Evolutionary conservation across 2,113 vertebrate genomes (phyloP), one percentile per base, ranked within the genome.

Genomic region (Heliornis fulica): DNA sequence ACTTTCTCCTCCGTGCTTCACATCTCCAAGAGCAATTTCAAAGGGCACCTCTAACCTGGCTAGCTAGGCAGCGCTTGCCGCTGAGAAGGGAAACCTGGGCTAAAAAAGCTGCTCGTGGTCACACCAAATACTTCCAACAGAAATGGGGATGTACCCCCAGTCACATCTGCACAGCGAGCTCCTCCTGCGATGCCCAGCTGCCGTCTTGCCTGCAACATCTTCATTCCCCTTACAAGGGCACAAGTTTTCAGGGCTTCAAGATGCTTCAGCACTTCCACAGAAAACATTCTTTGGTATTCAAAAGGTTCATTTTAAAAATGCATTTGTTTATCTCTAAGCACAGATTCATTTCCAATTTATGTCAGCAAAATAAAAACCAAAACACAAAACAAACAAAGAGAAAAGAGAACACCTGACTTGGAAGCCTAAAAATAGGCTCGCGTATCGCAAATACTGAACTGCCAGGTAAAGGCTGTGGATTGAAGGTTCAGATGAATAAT

Each of bases 401-500:
- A 86, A 90, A 94, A 87, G 80, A 87, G 54, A 31, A n/a, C 0
- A 6, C 28, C 46, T 93, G 75, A 69, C 86, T 57, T 65, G 19
- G 34, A 89, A 74, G 79, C 70, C 94, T 93, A 91, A 96, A 97
- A 97, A 97, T 96, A 97, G 94, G 91, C 54, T 28, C 26, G 57
- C 10, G 4, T 78, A 89, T 87, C 32, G 26, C 95, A 95, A 95
- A 96, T 68, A 94, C 66, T 26, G 74, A 94, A 77, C 80, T 94
- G 95, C 90, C 94, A 97, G 81, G 96, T 87, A 97, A 91, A 86
- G 84, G 85, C 92, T 94, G 69, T 2, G n/a, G 79, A 97, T 66
- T 94, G 95, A 96, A 96, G 76, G 93, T 88, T 96, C 84, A 60
- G 71, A 96, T 96, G 97, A 97, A 97, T 94, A 97, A 97, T 96